Base-by-base conservation (phyloP, 1,140 invertebrate genomes). In the Andricus grossulariae region DNA sequence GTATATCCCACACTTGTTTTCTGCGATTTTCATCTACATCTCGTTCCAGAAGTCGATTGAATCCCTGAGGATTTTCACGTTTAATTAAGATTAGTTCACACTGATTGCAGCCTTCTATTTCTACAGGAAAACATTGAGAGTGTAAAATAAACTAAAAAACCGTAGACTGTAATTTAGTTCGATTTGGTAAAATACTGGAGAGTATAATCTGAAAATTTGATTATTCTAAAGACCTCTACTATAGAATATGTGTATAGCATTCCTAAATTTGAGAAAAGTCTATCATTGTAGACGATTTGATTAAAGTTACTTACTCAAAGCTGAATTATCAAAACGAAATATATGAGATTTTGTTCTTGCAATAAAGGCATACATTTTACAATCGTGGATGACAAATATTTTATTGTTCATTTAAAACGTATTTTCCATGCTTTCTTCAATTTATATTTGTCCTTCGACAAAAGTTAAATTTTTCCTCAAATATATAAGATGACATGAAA, bases 221-320 rank as follows among this genome's bases (percentile, higher is more conserved):
- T 13, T 66, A 32, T 21, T 66, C 19, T 66, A 39, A 66, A 39
- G 39, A 66, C n/a, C 57, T 39, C 11, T 15, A 32, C 12, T 32
- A 25, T 66, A 21, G 25, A 66, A 66, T 32, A 66, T 66, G 25
- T 12, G 25, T 32, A 32, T 32, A 32, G 25, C 13, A 66, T 3
- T 66, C 57, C n/a, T 66, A 16, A 66, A 66, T 19, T 60, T 32
- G 57, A 7, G 13, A 32, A 8, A 25, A 66, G 57, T 32, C 57
- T 60, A 16, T 60, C 21, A 60, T 25, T 25, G 1, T 32, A 60
- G 57, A 13, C 21, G 7, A 66, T 66, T 66, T 66, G 57, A 39
- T 66, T 66, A 39, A 66, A 66, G 21, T 66, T 21, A 39, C 21
- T 66, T 39, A 66, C 21, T 66, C 15, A 66, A 39, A 66, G 57